Percentiles rank a stretch among this genome's conserved stretches.
These are phyloP conservation scores for Stenchaetothrips biformis DNA, from an alignment of 2,888 invertebrate species.

Conservation along the genomic window DNA sequence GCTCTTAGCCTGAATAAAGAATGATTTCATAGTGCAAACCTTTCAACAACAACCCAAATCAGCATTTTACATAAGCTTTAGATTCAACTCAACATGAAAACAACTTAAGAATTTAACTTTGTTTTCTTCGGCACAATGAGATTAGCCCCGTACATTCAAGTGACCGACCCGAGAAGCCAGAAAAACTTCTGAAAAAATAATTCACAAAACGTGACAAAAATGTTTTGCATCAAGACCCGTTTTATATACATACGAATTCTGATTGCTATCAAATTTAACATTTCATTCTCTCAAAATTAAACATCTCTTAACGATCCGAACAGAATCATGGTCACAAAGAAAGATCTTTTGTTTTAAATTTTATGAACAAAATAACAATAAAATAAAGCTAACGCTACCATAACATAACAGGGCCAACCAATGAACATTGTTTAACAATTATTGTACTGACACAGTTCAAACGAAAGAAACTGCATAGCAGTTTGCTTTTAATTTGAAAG, in stretches of 20 bases:
- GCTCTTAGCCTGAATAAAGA: no score
- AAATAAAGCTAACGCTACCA: background rate
- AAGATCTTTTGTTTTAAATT: background rate
- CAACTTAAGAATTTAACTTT: no score
- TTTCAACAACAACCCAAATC: no score
- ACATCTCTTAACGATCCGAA: background rate
- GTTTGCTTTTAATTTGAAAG: background rate
- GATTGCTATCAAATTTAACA: slow-evolving; percentile 9
- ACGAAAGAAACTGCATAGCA: background rate
- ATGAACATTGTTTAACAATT: slow-evolving; percentile 10
- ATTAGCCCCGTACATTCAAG: slow-evolving; percentile 3
- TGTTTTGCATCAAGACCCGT: slow-evolving; percentile 9
- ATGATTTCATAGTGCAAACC: no score
- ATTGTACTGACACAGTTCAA: slow-evolving; percentile 19
- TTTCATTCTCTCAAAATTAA: slow-evolving; percentile 11
- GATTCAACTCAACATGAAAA: no score
- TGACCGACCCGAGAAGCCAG: slow-evolving; percentile 16
- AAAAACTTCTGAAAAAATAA: slow-evolving; percentile 19
- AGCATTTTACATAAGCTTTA: no score
- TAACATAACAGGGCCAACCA: slow-evolving; percentile 16
- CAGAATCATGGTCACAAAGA: background rate
- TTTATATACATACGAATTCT: background rate
- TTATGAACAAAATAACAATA: background rate
- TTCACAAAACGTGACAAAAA: slow-evolving; percentile 11
- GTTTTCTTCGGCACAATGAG: no score